Base-by-base conservation (phyloP, 2,888 invertebrate genomes). In the Ennomos quercinarius region DNA sequence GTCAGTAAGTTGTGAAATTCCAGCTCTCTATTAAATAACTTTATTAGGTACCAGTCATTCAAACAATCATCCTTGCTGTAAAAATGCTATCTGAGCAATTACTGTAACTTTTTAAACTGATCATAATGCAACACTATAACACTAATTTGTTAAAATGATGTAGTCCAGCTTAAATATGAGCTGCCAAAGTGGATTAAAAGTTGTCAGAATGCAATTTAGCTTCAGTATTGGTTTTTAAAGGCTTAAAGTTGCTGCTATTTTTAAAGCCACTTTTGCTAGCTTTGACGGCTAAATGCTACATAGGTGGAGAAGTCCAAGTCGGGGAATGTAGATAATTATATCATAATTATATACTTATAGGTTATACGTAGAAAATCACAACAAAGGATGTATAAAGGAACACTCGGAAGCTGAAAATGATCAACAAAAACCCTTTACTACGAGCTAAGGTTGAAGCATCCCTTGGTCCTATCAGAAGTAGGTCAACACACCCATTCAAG, bases 401-500 rank as follows among this genome's bases (percentile, higher is more conserved):
- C 54, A 46, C 59, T 54, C 59, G 54, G 53, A 54, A 59, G 54
- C 49, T 54, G 54, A 41, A 54, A 59, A 59, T 59, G 59, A 59
- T 59, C 59, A 50, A 45, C 59, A 38, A 50, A 54, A 59, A 54
- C 54, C 54, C 60, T 39, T 50, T 61, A 51, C 48, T 55, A 47
- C 51, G 4, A 27, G 42, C 35, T 64, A 57, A 60, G 17, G 50
- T 47, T 62, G 62, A 55, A 42, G 52, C 44, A 56, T 56, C 61
- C 59, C 62, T 45, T 49, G 63, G 57, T 61, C 64, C 61, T 55
- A 49, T 38, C 54, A 37, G 55, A 69, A 62, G 46, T 69, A 51
- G 68, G 68, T 69, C 68, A 68, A 66, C 63, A 38, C 56, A 45
- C 35, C 60, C 61, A 65, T 69, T 65, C 68, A 69, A 67, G 68